Percentiles rank a stretch among this genome's conserved stretches.
phyloP scores from a whole-genome alignment of 2,113 vertebrate species.

The Zapus hudsonius region DNA sequence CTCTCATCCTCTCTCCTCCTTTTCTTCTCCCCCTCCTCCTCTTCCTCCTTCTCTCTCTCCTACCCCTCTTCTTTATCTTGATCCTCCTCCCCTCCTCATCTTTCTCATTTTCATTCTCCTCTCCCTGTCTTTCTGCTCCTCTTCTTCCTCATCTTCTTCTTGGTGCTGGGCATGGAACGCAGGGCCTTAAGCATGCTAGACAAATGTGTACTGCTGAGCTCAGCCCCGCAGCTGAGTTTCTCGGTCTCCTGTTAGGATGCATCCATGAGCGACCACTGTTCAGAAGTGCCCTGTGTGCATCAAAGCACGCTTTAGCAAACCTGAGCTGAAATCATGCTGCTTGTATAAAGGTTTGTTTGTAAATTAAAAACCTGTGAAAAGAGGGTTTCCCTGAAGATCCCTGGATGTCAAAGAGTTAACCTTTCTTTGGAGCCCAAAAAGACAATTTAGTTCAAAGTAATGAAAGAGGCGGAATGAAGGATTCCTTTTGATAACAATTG shows the following conservation, averaged over 20 bases:
- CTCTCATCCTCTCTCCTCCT: neutral
- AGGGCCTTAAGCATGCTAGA: neutral
- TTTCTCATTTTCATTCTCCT: too few species aligned
- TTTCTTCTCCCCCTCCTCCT: neutral
- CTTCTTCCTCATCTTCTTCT: neutral
- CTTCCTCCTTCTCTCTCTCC: too few species aligned
- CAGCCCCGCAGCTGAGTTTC: neutral
- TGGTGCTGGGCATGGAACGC: neutral
- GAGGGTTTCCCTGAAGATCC: neutral
- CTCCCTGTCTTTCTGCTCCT: too few species aligned
- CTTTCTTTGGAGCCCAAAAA: slow-evolving; percentile 13
- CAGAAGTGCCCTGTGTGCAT: neutral
- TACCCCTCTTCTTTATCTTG: too few species aligned
- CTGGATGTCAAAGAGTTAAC: slow-evolving; percentile 6
- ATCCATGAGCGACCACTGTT: neutral
- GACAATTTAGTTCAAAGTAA: slow-evolving; percentile 43
- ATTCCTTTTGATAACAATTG: slow-evolving; percentile 52
- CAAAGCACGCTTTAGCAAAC: too few species aligned
- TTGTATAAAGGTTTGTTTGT: neutral
- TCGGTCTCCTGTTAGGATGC: neutral
- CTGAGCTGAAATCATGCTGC: neutral
- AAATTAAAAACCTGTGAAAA: neutral
- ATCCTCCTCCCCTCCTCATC: too few species aligned
- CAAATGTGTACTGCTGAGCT: neutral
- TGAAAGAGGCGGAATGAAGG: slow-evolving; percentile 36